These are phyloP conservation scores for Pteropus alecto DNA, from an alignment of 2,113 vertebrate genomes.

Conservation along the genomic window DNA sequence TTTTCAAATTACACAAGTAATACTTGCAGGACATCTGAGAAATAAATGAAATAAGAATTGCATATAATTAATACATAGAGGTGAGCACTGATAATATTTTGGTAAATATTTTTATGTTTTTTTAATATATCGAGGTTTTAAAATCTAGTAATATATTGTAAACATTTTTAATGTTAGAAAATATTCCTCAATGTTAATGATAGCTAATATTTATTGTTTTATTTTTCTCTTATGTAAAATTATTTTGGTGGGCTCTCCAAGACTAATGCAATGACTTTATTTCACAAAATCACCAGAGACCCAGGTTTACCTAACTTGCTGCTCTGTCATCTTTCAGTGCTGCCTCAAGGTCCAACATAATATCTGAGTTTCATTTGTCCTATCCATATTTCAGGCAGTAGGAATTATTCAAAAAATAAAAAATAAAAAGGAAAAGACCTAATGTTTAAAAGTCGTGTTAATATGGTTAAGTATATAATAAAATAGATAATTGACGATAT, in stretches of 20 bases:
- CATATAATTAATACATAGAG: background rate
- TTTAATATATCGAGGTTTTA: background rate
- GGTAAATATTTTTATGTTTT: background rate
- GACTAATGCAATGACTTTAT: background rate
- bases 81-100: background rate
- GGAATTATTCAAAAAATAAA: background rate
- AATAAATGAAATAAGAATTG: background rate
- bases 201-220: slow-evolving; percentile 1
- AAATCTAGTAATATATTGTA: background rate
- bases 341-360: background rate
- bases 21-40: background rate
- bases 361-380: background rate
- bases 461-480: background rate
- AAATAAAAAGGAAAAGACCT: background rate
- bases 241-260: background rate
- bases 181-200: background rate
- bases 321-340: background rate
- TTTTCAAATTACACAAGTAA: slow-evolving; percentile 13
- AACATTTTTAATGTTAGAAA: background rate
- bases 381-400: background rate
- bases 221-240: background rate
- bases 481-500: background rate
- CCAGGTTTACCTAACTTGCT: background rate
- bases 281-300: background rate
- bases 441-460: background rate